phyloP scores from a whole-genome alignment of 2,113 vertebrate genomes.

The Hemibates koningsi region DNA sequence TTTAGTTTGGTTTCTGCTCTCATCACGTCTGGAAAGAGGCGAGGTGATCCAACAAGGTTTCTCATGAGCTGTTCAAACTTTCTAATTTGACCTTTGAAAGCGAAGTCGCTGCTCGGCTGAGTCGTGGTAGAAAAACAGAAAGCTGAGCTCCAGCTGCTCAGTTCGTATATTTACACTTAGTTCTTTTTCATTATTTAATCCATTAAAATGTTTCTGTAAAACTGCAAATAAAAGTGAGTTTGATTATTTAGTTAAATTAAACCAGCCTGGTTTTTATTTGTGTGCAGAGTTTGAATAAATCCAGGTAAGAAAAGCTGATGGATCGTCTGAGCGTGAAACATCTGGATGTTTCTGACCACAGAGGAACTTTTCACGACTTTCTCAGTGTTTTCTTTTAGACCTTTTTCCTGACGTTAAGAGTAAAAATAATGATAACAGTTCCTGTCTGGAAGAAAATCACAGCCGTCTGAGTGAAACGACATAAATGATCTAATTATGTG shows the following conservation, averaged over 20 bases:
- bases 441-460: not conserved
- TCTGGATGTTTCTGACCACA: not conserved
- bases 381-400: fast-evolving
- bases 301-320: not conserved
- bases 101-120: not conserved
- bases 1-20: not conserved
- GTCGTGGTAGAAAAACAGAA: not conserved
- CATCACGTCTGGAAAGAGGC: fast-evolving
- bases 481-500: not conserved
- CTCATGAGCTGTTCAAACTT: not conserved
- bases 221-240: not conserved
- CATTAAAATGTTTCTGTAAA: not conserved
- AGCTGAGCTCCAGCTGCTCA: not conserved
- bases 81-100: fast-evolving
- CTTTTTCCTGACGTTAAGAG: not conserved
- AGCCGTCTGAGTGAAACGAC: not conserved
- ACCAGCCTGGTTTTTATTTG: not conserved
- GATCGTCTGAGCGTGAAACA: not conserved
- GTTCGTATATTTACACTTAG: not conserved
- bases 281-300: not conserved
- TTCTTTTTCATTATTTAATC: not conserved
- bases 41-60: too few species aligned
- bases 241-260: not conserved
- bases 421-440: not conserved
- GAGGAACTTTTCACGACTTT: not conserved